phyloP scores from a whole-genome alignment of 1,140 invertebrate genomes.

The Saccostrea cuccullata region DNA sequence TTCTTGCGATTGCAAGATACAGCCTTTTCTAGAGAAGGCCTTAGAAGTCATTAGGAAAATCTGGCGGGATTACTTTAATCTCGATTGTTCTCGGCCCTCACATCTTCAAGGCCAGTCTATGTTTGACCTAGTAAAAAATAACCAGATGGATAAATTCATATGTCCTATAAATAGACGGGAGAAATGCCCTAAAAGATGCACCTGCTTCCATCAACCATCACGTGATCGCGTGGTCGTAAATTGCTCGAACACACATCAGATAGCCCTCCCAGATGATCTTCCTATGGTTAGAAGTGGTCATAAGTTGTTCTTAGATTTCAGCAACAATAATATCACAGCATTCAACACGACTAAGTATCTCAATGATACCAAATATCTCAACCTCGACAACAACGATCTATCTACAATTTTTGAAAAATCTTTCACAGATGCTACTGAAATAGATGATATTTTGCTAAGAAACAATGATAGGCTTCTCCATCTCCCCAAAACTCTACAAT shows the following conservation, averaged over 20 bases:
- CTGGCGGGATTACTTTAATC: background rate
- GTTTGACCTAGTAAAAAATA: background rate
- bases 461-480: background rate
- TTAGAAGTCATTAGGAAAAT: background rate
- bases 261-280: background rate
- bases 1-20: background rate
- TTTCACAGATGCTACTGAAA: background rate
- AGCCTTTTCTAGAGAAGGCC: background rate
- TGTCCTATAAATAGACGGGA: background rate
- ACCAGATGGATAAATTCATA: background rate
- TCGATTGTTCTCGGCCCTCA: background rate
- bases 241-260: background rate
- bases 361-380: background rate
- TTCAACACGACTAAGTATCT: conserved; percentile 14
- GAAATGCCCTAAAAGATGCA: background rate
- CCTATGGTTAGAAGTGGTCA: background rate
- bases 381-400: background rate
- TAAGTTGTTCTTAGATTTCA: conserved; percentile 9
- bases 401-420: background rate
- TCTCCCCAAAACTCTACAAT: conserved; percentile 11
- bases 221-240: background rate
- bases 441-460: background rate
- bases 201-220: background rate
- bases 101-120: background rate
- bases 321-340: conserved; percentile 7